Percentiles rank a stretch among this genome's conserved stretches.
phyloP scores from a whole-genome alignment of 2,888 invertebrate species.

The Tuberolachnus salignus region DNA sequence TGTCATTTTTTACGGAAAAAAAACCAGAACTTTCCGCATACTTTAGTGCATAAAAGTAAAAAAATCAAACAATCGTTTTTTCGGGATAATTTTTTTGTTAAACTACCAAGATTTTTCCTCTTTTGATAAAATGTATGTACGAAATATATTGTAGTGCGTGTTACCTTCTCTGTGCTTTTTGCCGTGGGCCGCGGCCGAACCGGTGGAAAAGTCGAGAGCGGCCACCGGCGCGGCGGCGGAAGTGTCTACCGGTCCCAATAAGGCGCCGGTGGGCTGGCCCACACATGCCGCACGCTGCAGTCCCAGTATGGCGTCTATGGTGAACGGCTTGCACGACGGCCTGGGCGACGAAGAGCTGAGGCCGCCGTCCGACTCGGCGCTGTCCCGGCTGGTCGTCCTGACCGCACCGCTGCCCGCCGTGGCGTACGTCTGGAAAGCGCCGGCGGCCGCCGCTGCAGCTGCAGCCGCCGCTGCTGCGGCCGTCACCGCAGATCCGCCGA shows the following conservation, averaged over 20 bases:
- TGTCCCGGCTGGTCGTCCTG: constrained; percentile 48
- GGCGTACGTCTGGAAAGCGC: constrained; percentile 50
- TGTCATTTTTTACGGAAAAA: too few species aligned
- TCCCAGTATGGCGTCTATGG: constrained; percentile 86
- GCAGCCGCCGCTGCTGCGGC: not conserved
- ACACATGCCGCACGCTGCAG: constrained; percentile 61
- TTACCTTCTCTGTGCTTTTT: constrained; percentile 47
- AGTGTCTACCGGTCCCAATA: constrained; percentile 4
- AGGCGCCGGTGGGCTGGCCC: constrained; percentile 5
- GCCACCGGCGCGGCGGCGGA: constrained; percentile 57
- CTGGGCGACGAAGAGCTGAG: constrained; percentile 55
- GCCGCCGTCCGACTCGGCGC: constrained; percentile 58
- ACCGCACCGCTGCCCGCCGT: constrained; percentile 51
- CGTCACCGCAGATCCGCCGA: constrained; percentile 47
- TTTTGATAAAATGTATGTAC: not conserved
- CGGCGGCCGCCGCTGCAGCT: constrained; percentile 57
- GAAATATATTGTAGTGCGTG: not conserved
- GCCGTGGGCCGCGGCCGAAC: constrained; percentile 56
- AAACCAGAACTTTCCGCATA: too few species aligned
- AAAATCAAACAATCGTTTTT: too few species aligned
- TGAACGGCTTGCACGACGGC: constrained; percentile 74
- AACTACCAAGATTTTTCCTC: too few species aligned
- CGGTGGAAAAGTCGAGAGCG: constrained; percentile 59
- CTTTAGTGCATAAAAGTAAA: too few species aligned
- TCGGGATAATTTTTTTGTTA: too few species aligned